A percentile compares a stretch with the other conserved stretches of the same genome.
These are phyloP conservation scores for Lacanobia oleracea DNA, from an alignment of 2,888 invertebrate species.

Conservation along the genomic window DNA sequence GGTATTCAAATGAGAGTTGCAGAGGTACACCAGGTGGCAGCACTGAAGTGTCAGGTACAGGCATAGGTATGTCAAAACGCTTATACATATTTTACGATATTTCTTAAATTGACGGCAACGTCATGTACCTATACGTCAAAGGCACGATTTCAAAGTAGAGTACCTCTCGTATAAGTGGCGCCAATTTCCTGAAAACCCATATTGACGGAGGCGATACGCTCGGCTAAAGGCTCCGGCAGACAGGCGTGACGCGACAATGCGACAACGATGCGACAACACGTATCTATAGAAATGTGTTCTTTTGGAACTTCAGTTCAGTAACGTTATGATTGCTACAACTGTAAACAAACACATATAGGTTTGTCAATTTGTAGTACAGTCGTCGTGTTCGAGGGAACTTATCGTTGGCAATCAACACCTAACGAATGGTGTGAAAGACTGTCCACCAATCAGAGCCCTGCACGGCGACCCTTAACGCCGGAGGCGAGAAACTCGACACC, in stretches of 20 bases:
- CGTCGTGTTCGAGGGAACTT: slow-evolving; percentile 32
- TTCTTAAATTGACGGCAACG: no score
- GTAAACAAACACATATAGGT: not conserved
- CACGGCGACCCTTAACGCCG: slow-evolving; percentile 87
- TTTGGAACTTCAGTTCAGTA: not conserved
- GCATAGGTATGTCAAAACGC: no score
- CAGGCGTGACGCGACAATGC: not conserved
- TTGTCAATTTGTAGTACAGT: slow-evolving; percentile 7
- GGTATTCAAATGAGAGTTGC: no score
- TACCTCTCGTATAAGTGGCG: no score
- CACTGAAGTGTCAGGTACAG: no score
- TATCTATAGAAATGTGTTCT: not conserved
- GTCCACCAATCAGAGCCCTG: slow-evolving; percentile 81
- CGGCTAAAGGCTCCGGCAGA: no score
- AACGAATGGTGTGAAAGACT: slow-evolving; percentile 63
- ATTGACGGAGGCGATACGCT: no score
- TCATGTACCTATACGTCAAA: no score
- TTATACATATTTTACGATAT: no score
- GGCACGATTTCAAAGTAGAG: no score
- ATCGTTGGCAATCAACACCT: slow-evolving; percentile 80
- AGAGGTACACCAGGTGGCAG: no score
- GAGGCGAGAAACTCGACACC: slow-evolving; percentile 89
- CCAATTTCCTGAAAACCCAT: no score
- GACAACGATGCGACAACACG: not conserved
- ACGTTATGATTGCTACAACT: not conserved